Evolutionary conservation across 1,140 invertebrate species (phyloP), one percentile per base, ranked within the genome.

Genomic region (Pectinophora gossypiella): DNA sequence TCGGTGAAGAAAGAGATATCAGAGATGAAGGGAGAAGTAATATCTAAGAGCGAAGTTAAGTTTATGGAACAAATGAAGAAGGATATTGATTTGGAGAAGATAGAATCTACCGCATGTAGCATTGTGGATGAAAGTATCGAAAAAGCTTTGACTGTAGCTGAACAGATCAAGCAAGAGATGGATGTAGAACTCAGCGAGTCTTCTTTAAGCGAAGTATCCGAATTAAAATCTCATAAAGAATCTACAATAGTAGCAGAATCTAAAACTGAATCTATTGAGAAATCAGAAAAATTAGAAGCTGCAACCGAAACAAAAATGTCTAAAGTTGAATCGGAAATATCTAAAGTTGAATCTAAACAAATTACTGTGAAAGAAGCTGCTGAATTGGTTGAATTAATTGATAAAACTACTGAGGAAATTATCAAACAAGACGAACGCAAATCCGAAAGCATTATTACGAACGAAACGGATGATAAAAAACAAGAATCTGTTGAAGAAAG

Each of bases 131-230:
- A 76, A 22, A 76, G 60, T 47, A 67, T 80, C 44, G 51, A 72
- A 56, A 70, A 54, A 51, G 64, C 70, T 50, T 40, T 72, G 13
- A 50, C 51, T 7, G 62, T 72, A 6, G 55, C 65, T 2, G 67
- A 76, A 43, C 53, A 74, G 45, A 73, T 72, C 15, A 72, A 67
- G 32, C 62, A 69, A 54, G 73, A 78, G 50, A 70, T 76, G 12
- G 59, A 61, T 19, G 22, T 57, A 9, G 62, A 56, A 61, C 10
- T 60, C 3, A 10, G 13, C 13, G 52, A 56, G 27, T n/a, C 16
- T 10, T 46, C 21, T 21, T 10, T 12, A 32, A 12, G 9, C 1
- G 27, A 32, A 32, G 9, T n/a, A 7, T 32, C 27, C 19, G 9
- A 18, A 42, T 32, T 32, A 45, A 44, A 54, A 48, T 47, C 22